Base-by-base conservation (phyloP, 1,140 invertebrate genomes). In the Cecropterus lyciades region DNA sequence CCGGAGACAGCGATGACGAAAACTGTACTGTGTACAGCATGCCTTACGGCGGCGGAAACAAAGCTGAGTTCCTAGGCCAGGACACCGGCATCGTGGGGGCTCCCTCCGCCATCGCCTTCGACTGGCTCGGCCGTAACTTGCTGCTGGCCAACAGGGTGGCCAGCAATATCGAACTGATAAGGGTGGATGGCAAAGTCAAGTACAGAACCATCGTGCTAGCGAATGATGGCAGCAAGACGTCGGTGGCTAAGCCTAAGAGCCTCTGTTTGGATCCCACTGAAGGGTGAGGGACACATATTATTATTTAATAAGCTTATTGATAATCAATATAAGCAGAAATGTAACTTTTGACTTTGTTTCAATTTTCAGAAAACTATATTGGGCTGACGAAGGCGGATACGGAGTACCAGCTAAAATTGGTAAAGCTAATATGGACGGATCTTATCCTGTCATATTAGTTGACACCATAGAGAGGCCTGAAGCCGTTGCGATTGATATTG, bases 101-200 rank as follows among this genome's bases (percentile, higher is more conserved):
- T 0, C 97, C 98, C 0, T 97, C 97, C 45, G 95, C 97, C 0
- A 95, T 99, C 27, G 98, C 98, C 0, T 97, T 99, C 80, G 99
- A 99, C 84, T 99, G 98, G 98, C 93, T 99, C 24, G 98, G 98
- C 7, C 93, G 98, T 40, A 99, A 99, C 91, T 84, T 99, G 6
- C 99, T 97, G 80, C 96, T 99, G 74, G 98, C 98, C 9, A 99
- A 99, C 81, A 95, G 96, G 14, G 94, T 96, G 42, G 97, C 97
- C 8, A 97, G 97, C 17, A 99, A 98, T 69, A 97, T 99, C 64
- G 98, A 99, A 92, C 95, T 98, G 0, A 94, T 99, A 1, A 96
- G 96, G 80, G 94, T 98, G 0, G 97, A 98, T 80, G 96, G 97
- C 0, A 97, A 97, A 85, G 93, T 94, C 0, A 96, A 96, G 75